Base-by-base conservation (phyloP, 1,140 invertebrate species). In the Lepidurus apus region DNA sequence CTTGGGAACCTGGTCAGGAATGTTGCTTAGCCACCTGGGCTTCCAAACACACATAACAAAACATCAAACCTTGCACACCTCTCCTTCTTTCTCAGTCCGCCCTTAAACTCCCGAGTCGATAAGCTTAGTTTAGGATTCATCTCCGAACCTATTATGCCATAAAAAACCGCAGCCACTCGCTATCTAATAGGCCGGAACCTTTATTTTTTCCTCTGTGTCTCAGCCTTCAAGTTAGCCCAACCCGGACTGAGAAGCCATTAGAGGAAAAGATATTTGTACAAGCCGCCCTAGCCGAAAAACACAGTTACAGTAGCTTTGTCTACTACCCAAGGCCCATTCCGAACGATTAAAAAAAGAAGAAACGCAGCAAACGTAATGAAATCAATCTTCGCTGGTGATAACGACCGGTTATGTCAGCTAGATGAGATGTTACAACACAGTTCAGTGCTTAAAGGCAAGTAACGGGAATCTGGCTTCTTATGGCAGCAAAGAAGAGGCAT, bases 21-120 rank as follows among this genome's bases (percentile, higher is more conserved):
- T 65, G 53, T 21, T 65, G 53, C 53, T 65, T 65, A 65, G 53
- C 53, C 53, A 65, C 53, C 53, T 65, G 53, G 53, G 53, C 53
- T 13, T 65, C 53, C 53, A 65, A 65, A 21, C 53, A 65, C 53
- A 65, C 53, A 65, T 65, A 65, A 65, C 53, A 65, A 21, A 65
- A 65, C 17, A n/a, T 65, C 17, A n/a, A 65, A 65, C 53, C 53
- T 65, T 65, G 17, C 53, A 5, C 21, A 4, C 53, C 53, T 13
- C 21, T 65, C 53, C 53, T 65, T 7, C 17, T n/a, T 21, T 13
- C 9, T 13, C 6, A 65, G 53, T 65, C 53, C 17, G 53, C 13
- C 53, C 53, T 11, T 65, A 34, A 34, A 34, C 34, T 34, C 34
- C 26, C 53, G 13, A 65, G 53, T 65, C 53, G 17, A 65, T 21